A percentile compares a stretch with the other conserved stretches of the same genome.
phyloP scores from a whole-genome alignment of 2,113 vertebrate species.

The Chiloscyllium plagiosum region DNA sequence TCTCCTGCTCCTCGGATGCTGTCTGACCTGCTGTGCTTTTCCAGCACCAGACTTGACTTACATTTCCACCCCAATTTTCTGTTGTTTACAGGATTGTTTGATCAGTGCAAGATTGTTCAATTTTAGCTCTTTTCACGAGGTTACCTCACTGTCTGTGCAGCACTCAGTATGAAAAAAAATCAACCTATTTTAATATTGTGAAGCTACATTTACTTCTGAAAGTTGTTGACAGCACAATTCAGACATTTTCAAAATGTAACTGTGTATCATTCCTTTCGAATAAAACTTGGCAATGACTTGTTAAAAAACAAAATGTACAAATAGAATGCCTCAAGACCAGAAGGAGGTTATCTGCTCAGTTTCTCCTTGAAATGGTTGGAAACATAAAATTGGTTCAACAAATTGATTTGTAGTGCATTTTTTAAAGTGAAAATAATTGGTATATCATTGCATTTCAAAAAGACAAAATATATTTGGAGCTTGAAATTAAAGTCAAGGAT shows the following conservation, averaged over 20 bases:
- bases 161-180: no score
- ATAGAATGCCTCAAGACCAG: not conserved
- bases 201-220: not conserved
- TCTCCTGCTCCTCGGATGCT: no score
- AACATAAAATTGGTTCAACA: not conserved
- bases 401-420: not conserved
- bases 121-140: not conserved
- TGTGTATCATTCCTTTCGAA: not conserved
- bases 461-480: not conserved
- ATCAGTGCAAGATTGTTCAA: not conserved
- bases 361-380: not conserved
- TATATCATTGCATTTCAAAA: not conserved
- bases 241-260: not conserved
- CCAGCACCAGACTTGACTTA: not conserved
- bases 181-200: not conserved
- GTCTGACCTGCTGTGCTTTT: no score
- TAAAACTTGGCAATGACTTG: not conserved
- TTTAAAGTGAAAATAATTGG: not conserved
- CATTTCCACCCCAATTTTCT: not conserved
- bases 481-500: not conserved
- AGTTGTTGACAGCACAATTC: not conserved
- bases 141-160: no score
- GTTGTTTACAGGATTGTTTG: not conserved
- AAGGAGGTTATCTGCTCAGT: not conserved
- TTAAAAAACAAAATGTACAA: not conserved